phyloP scores from a whole-genome alignment of 2,113 vertebrate species.

The Hippocampus mohnikei region DNA sequence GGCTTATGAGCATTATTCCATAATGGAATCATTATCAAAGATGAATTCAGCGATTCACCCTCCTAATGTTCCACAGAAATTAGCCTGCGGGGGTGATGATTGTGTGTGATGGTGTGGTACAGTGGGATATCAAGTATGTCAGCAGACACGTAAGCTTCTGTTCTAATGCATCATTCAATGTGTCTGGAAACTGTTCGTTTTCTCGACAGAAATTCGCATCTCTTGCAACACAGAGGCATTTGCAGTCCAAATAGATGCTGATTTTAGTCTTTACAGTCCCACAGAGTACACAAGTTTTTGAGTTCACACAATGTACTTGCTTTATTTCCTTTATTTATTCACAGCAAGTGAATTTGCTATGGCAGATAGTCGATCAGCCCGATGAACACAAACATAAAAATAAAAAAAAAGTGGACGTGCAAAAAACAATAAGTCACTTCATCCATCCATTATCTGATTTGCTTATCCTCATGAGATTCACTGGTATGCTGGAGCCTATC shows the following conservation, averaged over 20 bases:
- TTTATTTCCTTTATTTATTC: not conserved
- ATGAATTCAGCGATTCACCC: conserved; percentile 60
- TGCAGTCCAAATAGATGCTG: not conserved
- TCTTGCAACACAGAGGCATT: not conserved
- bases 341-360: not conserved
- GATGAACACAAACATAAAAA: not conserved
- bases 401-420: no score
- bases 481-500: no score
- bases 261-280: not conserved
- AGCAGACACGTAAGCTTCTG: not conserved
- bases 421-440: no score
- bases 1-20: conserved; percentile 62
- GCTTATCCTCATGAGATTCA: no score
- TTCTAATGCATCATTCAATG: not conserved
- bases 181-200: not conserved
- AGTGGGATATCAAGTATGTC: conserved; percentile 22
- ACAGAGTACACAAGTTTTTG: not conserved
- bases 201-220: not conserved
- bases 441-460: no score
- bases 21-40: conserved; percentile 64
- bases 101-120: conserved; percentile 24
- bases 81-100: conserved; percentile 26
- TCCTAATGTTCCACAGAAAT: conserved; percentile 56
- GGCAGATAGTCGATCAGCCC: not conserved
- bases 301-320: not conserved